Base-by-base conservation (phyloP, 1,140 invertebrate species). In the Drosophila subpulchrella region DNA sequence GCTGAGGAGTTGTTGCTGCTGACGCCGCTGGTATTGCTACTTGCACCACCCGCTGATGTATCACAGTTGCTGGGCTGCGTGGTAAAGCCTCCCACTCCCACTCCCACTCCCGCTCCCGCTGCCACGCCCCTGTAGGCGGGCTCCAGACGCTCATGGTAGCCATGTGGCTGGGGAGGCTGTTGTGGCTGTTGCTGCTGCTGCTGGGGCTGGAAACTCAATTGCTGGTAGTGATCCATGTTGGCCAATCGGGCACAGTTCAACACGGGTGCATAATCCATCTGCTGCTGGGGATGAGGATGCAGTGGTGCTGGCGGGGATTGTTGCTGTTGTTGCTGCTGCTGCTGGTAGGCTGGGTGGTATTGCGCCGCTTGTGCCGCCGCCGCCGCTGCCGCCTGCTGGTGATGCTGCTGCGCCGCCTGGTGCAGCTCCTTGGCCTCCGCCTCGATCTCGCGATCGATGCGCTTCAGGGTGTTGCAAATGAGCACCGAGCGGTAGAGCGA, bases 381-480 rank as follows among this genome's bases (percentile, higher is more conserved):
- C 66, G 86, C 74, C 51, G 88, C 73, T 12, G 75, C 78, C 12
- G 82, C 81, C 63, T 86, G 76, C 59, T 86, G 80, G 7, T 89
- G 85, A 15, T 79, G 78, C 48, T 89, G 81, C 17, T 82, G 80
- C 3, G 79, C 93, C 57, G 94, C 94, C 70, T 93, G 90, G 51
- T 91, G 90, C 60, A 90, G 91, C 75, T 94, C 94, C 79, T 93
- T 94, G 67, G 93, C 94, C 92, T 98, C 97, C 42, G 95, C 94
- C 92, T 97, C 96, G 94, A 98, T 96, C 92, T 98, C 97, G 30
- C 96, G 94, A 93, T 98, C 97, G 75, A 99, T 96, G 81, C 96
- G 95, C 90, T 98, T 96, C 53, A 98, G 92, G 8, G 98, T 98
- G 92, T 98, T 99, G 93, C 97, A 98, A 76, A 99, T 98, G 42